Evolutionary conservation across 2,113 vertebrate genomes (phyloP).

Genomic region (Zeus faber): DNA sequence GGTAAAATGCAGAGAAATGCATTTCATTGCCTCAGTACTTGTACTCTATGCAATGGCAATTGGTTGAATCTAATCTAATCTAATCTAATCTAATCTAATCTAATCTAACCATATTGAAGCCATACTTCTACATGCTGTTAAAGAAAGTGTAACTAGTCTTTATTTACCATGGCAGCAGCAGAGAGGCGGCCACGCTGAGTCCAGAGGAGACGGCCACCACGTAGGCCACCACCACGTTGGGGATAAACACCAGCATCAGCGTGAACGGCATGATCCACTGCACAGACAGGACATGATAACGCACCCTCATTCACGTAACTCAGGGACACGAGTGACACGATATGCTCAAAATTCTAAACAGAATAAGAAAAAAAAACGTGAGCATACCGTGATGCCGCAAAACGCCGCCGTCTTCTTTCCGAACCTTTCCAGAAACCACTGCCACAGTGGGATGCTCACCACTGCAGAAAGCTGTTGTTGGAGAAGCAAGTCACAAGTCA

Average conservation of each 20-base stretch:
- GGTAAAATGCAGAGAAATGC: no score
- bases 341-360: no score
- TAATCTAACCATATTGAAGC: no score
- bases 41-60: no score
- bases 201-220: constrained; percentile 88
- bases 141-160: neutral
- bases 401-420: constrained; percentile 92
- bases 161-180: constrained; percentile 91
- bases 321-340: neutral
- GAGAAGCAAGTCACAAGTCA: no score
- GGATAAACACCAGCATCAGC: constrained; percentile 86
- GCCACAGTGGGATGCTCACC: constrained; percentile 91
- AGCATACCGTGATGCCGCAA: constrained; percentile 87
- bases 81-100: no score
- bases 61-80: no score
- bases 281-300: no score
- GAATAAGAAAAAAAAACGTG: constrained; percentile 17
- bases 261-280: constrained; percentile 94
- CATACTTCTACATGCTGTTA: neutral
- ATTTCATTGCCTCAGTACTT: no score
- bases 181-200: constrained; percentile 88
- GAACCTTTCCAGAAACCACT: constrained; percentile 88
- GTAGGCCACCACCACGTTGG: constrained; percentile 85
- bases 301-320: no score
- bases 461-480: constrained; percentile 82